Base-by-base conservation (phyloP, 2,113 vertebrate species). In the Tilapia sparmanii region DNA sequence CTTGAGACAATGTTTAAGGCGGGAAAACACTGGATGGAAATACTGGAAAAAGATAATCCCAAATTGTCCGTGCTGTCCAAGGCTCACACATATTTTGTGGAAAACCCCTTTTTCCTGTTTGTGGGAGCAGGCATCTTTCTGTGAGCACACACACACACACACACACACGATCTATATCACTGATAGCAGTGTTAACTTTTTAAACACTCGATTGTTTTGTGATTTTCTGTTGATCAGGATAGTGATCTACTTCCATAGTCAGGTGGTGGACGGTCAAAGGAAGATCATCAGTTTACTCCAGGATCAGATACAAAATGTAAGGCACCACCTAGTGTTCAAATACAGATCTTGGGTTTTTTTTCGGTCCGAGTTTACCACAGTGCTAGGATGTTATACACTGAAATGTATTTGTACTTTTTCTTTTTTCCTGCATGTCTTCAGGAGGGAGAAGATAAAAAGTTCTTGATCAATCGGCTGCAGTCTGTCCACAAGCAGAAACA, bases 401-500 rank as follows among this genome's bases (percentile, higher is more conserved):
- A 50, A 47, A 57, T 42, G 19, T 29, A 38, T 82, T 15, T 45
- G 6, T 24, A 40, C 18, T 6, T 29, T 16, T 33, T 15, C 11
- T n/a, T 80, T 33, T 50, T 10, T 86, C 10, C 87, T 31, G 2
- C 50, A 1, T 53, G 54, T 81, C 31, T 19, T 87, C 87, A 99
- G 98, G 98, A 99, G 78, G 97, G 98, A 16, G 92, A 98, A 7
- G 98, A 99, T 91, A 99, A 99, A 90, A 93, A 86, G 57, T 99
- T 98, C 79, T 94, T 99, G 19, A 99, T 98, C 89, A 93, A 96
- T 81, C 97, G 92, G 59, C 97, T 99, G 52, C 97, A 98, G 90
- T 85, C 87, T 0, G 24, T 98, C 66, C 98, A 97, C 0, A 95
- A 95, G 68, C 80, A 83, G 76, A 97, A 88, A 89, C 92, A 89